A percentile compares a stretch with the other conserved stretches of the same genome.
Conservation (phyloP, 2,113 vertebrate genomes). For the Ceyx cyanopectus region DNA sequence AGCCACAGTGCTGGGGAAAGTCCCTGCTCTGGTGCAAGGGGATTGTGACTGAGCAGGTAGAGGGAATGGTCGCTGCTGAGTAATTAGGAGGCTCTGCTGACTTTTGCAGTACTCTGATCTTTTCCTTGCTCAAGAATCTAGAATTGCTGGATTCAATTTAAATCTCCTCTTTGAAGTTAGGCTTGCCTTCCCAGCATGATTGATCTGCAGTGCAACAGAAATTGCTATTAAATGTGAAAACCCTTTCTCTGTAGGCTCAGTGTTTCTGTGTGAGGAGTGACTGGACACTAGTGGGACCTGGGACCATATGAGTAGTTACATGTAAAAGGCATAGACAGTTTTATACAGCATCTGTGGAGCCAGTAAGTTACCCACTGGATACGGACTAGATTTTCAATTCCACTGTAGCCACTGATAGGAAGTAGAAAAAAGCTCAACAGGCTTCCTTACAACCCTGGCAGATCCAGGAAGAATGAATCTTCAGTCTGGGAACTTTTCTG, state of each 20-base stretch:
- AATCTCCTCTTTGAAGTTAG: neutral
- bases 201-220: neutral
- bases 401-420: neutral
- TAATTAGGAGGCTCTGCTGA: neutral
- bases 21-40: neutral
- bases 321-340: neutral
- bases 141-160: neutral
- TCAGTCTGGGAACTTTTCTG: neutral
- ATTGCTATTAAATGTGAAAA: neutral
- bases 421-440: neutral
- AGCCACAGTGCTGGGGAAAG: neutral
- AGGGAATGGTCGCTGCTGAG: neutral
- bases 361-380: constrained; percentile 6
- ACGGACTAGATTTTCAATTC: neutral
- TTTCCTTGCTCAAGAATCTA: neutral
- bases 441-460: neutral
- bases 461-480: neutral
- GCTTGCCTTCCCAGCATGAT: neutral
- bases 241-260: neutral
- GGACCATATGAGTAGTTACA: neutral
- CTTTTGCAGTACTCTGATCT: neutral
- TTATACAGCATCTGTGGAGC: neutral
- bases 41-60: neutral
- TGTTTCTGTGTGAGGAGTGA: neutral
- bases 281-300: neutral